Evolutionary conservation across 2,888 invertebrate genomes (phyloP).

Genomic region (Amphipoea lucens): DNA sequence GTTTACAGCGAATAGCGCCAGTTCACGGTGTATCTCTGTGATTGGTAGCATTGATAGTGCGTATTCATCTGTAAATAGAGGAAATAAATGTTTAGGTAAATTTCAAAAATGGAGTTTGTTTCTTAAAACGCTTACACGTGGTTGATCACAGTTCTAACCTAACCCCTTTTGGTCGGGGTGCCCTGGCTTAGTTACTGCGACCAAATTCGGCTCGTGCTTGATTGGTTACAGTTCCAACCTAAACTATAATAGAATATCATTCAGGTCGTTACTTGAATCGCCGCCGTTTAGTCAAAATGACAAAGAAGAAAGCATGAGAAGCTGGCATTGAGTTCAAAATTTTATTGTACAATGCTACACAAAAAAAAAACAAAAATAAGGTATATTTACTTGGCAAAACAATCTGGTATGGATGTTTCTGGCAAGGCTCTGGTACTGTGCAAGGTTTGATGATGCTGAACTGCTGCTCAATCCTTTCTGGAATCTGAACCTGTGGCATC

Average conservation of each 20-base stretch:
- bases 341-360: no score
- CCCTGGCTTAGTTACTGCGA: no score
- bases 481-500: slow-evolving; percentile 74
- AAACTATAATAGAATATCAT: no score
- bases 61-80: slow-evolving; percentile 73
- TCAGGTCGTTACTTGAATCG: no score
- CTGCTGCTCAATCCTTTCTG: slow-evolving; percentile 66
- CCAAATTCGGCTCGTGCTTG: no score
- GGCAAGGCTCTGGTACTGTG: slow-evolving; percentile 79
- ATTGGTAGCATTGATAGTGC: slow-evolving; percentile 76
- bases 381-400: slow-evolving; percentile 80
- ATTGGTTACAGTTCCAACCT: no score
- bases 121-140: background rate
- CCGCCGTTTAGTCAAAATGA: background rate
- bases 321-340: background rate
- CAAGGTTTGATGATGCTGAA: slow-evolving; percentile 70
- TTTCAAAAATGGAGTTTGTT: background rate
- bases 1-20: slow-evolving; percentile 76
- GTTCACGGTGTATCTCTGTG: slow-evolving; percentile 76
- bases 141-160: no score
- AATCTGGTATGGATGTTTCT: slow-evolving; percentile 81
- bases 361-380: background rate
- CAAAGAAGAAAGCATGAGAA: background rate
- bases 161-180: no score
- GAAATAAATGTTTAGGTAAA: background rate